phyloP scores from a whole-genome alignment of 2,888 invertebrate species.

The Teinopalpus imperialis region DNA sequence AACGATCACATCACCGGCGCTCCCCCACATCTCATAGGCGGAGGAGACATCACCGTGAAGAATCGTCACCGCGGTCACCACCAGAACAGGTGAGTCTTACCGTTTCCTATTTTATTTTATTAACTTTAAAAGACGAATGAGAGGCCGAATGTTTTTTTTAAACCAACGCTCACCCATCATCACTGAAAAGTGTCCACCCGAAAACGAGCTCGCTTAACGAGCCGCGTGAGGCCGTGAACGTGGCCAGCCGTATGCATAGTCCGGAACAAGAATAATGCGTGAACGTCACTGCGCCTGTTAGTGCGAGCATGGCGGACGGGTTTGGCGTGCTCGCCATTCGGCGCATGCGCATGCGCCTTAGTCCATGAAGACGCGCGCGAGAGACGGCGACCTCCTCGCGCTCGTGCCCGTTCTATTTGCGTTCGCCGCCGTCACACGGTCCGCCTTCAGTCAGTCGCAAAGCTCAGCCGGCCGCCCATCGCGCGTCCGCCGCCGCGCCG shows the following conservation, averaged over 20 bases:
- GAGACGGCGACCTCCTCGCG: conserved; percentile 80
- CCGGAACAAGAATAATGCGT: conserved; percentile 74
- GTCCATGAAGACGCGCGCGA: conserved; percentile 80
- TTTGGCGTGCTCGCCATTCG: conserved; percentile 74
- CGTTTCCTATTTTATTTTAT: conserved; percentile 45
- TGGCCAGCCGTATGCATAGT: conserved; percentile 59
- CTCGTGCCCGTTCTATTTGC: conserved; percentile 80
- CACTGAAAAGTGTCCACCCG: conserved; percentile 69
- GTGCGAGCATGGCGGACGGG: conserved; percentile 70
- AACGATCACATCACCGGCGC: conserved; percentile 91
- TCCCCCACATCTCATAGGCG: conserved; percentile 90
- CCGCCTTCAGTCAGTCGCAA: conserved; percentile 80
- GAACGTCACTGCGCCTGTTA: conserved; percentile 72
- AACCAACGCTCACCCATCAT: conserved; percentile 57
- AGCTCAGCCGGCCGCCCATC: conserved; percentile 75
- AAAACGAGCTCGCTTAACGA: conserved; percentile 53
- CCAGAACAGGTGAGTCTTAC: conserved; percentile 75
- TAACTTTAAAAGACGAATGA: conserved; percentile 50
- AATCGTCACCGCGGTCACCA: conserved; percentile 71
- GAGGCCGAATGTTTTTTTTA: conserved; percentile 50
- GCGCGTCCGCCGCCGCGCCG: conserved; percentile 61
- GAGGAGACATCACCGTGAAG: conserved; percentile 83
- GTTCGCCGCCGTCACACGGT: conserved; percentile 79
- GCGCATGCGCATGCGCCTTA: conserved; percentile 78
- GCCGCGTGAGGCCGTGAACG: conserved; percentile 39